phyloP scores from a whole-genome alignment of 92 coral and sea anemone species.

The Pocillopora meandrina region DNA sequence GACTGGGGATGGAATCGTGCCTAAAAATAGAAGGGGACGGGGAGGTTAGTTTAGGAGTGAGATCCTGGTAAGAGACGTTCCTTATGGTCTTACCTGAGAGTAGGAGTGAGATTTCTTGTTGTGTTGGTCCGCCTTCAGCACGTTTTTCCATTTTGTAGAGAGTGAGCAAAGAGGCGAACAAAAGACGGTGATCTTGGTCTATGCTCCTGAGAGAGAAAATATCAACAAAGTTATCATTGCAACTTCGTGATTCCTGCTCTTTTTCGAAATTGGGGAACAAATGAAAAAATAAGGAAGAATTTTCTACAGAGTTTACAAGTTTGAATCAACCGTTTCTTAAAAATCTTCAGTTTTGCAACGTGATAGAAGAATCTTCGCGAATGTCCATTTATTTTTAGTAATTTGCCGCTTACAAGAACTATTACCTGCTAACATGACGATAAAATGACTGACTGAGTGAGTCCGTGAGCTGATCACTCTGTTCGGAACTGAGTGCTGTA shows the following conservation, averaged over 20 bases:
- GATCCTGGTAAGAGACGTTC: background rate
- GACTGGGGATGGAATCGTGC: conserved; percentile 56
- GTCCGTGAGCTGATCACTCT: conserved; percentile 64
- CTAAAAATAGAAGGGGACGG: conserved; percentile 40
- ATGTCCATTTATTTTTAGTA: too few species aligned
- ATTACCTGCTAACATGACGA: conserved; percentile 86
- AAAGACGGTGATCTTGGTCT: conserved; percentile 80
- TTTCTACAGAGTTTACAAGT: too few species aligned
- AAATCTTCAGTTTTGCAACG: too few species aligned
- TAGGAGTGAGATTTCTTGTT: conserved; percentile 28
- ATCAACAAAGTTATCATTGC: background rate
- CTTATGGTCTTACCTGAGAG: conserved; percentile 18
- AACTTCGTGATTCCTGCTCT: background rate
- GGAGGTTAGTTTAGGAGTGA: background rate
- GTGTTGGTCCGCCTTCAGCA: conserved; percentile 34
- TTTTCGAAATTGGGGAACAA: background rate
- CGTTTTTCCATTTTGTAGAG: conserved; percentile 66
- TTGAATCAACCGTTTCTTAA: too few species aligned
- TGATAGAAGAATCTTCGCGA: too few species aligned
- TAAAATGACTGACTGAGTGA: conserved; percentile 83
- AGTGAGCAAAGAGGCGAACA: conserved; percentile 82
- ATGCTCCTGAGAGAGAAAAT: conserved; percentile 71
- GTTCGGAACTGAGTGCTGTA: conserved; percentile 73
- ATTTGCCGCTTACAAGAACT: background rate
- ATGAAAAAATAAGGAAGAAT: too few species aligned